Conservation (phyloP, 2,888 invertebrate species). For the Gandaritis pyraliata region DNA sequence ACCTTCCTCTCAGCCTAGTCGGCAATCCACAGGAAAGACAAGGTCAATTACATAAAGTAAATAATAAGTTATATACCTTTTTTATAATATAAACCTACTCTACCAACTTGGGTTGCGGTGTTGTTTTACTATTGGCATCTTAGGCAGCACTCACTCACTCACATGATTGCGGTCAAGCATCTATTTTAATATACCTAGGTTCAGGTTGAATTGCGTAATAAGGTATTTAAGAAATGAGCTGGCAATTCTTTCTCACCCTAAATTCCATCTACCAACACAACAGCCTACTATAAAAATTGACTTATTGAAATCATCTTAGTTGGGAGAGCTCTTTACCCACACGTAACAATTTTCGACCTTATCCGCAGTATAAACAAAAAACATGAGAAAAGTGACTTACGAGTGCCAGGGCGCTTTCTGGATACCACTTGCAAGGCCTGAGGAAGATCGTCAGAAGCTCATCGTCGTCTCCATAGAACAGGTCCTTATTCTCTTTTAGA, state of each 20-base stretch:
- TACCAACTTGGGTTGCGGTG: conserved; percentile 4
- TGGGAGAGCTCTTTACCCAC: not conserved
- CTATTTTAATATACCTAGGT: conserved; percentile 12
- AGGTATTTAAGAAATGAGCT: not conserved
- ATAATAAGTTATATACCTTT: no score
- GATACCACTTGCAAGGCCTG: conserved; percentile 93
- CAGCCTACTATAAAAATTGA: not conserved
- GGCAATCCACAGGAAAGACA: no score
- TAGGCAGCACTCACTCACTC: conserved; percentile 12
- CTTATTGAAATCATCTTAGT: not conserved
- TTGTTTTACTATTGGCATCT: conserved; percentile 18
- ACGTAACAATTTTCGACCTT: no score
- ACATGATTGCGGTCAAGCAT: conserved; percentile 21
- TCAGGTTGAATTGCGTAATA: conserved; percentile 9
- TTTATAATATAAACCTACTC: not conserved
- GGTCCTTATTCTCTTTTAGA: conserved; percentile 87
- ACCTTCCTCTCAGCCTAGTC: no score
- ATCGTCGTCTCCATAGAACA: conserved; percentile 89
- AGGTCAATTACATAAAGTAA: no score
- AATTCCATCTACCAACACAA: not conserved
- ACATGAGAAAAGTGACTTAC: conserved; percentile 85
- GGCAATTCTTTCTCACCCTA: not conserved
- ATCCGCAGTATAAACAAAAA: not conserved
- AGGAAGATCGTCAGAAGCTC: conserved; percentile 91
- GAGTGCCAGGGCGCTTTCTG: conserved; percentile 90